phyloP scores from a whole-genome alignment of 64 coral and sea anemone species.

The Platygyra sinensis region DNA sequence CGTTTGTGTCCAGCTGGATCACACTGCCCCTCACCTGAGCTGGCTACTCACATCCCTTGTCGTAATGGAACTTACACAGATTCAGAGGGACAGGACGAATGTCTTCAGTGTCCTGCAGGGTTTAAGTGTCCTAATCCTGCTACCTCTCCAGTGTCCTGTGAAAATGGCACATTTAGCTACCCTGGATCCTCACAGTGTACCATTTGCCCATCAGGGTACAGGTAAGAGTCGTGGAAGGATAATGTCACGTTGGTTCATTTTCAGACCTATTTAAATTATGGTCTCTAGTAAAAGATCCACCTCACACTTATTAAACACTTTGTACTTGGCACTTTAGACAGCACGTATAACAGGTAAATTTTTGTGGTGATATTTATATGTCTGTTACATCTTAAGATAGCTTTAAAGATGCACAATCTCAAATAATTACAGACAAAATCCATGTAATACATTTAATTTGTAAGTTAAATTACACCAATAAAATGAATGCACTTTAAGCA shows the following conservation, averaged over 20 bases:
- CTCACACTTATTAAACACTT: too few species aligned
- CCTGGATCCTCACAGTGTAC: constrained; percentile 53
- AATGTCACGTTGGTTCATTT: background rate
- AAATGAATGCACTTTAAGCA: too few species aligned
- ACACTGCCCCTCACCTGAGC: constrained; percentile 32
- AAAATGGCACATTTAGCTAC: constrained; percentile 73
- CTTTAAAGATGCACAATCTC: too few species aligned
- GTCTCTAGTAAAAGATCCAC: background rate
- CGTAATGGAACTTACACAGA: constrained; percentile 72
- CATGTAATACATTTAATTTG: too few species aligned
- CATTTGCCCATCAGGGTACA: constrained; percentile 69
- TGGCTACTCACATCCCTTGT: constrained; percentile 53
- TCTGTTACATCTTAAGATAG: too few species aligned
- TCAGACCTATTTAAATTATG: background rate
- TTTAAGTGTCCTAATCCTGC: constrained; percentile 48
- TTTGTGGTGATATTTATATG: too few species aligned
- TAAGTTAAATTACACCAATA: too few species aligned
- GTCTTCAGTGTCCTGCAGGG: constrained; percentile 55
- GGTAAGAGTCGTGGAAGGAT: constrained; percentile 4
- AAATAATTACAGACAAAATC: too few species aligned
- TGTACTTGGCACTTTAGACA: too few species aligned
- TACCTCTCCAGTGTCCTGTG: constrained; percentile 35
- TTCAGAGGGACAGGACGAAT: constrained; percentile 19
- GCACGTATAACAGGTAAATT: too few species aligned
- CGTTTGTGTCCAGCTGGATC: constrained; percentile 42